Percentiles rank a stretch among this genome's conserved stretches.
phyloP scores from a whole-genome alignment of 2,113 vertebrate genomes.

The Rhinopithecus roxellana region DNA sequence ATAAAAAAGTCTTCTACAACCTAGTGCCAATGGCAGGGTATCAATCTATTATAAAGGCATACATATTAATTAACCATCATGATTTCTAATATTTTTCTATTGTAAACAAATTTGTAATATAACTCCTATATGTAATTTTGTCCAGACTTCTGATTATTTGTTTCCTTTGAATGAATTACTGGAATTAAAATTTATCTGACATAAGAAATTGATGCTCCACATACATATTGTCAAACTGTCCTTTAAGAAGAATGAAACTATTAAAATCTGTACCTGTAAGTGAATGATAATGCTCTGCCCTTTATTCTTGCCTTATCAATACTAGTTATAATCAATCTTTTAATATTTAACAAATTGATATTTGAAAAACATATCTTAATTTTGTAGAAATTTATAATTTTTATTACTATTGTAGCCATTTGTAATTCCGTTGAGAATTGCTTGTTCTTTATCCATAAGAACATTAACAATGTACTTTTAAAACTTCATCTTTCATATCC shows the following conservation, averaged over 20 bases:
- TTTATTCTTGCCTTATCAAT: not conserved
- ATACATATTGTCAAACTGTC: not conserved
- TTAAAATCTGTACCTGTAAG: not conserved
- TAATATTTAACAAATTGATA: not conserved
- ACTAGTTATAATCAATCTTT: not conserved
- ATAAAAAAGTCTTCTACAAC: not conserved
- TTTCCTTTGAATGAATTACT: not conserved
- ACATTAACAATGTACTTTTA: not conserved
- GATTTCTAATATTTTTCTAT: not conserved
- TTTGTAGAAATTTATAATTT: not conserved
- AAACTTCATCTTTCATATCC: not conserved
- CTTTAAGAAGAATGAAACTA: not conserved
- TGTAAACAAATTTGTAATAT: not conserved
- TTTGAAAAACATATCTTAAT: not conserved
- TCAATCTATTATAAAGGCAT: not conserved
- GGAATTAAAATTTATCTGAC: not conserved
- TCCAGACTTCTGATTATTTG: not conserved
- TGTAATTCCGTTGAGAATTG: not conserved
- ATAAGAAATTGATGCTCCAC: not conserved
- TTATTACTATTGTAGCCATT: not conserved
- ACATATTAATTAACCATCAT: not conserved
- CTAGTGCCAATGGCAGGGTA: not conserved
- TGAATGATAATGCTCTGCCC: not conserved
- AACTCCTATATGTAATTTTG: not conserved
- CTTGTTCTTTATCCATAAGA: not conserved